These are phyloP conservation scores for Neostethus bicornis DNA, from an alignment of 2,797 vertebrate species.

Conservation along the genomic window DNA sequence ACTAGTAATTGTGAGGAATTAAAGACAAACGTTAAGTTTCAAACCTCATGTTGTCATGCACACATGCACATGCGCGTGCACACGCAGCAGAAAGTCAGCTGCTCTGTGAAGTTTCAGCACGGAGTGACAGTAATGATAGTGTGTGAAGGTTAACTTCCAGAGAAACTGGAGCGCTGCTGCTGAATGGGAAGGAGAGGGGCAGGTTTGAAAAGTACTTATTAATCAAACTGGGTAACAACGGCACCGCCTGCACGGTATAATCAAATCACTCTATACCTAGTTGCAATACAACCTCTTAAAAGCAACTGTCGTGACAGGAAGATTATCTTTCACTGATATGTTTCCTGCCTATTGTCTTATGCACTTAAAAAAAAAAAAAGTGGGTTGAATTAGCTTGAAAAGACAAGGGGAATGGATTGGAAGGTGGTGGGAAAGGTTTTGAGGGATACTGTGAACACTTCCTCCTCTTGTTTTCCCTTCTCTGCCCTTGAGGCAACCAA, in stretches of 20 bases:
- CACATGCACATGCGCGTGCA: conserved; percentile 21
- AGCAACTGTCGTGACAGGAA: conserved; percentile 76
- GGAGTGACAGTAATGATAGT: conserved; percentile 80
- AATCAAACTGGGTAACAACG: conserved; percentile 90
- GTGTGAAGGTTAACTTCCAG: conserved; percentile 77
- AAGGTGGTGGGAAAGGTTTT: conserved; percentile 38
- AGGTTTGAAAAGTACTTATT: conserved; percentile 84
- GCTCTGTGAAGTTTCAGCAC: conserved; percentile 71
- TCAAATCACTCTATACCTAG: conserved; percentile 85
- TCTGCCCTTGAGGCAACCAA: conserved; percentile 65
- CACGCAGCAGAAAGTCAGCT: conserved; percentile 47
- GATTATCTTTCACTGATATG: conserved; percentile 70
- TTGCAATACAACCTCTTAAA: conserved; percentile 84
- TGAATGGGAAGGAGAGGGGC: conserved; percentile 69
- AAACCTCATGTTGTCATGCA: conserved; percentile 19
- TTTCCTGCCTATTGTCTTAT: conserved; percentile 60
- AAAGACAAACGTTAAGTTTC: conserved; percentile 62
- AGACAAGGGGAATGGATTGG: conserved; percentile 10
- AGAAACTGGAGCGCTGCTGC: conserved; percentile 72
- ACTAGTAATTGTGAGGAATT: conserved; percentile 68
- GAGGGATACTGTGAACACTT: conserved; percentile 83
- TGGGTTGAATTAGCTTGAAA: conserved; percentile 46
- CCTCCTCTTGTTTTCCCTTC: conserved; percentile 59
- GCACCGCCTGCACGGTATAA: conserved; percentile 82
- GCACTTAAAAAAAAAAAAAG: conserved; percentile 68